Percentiles rank a stretch among this genome's conserved stretches.
These are phyloP conservation scores for Papilio gigon DNA, from an alignment of 2,888 invertebrate genomes.

Conservation along the genomic window DNA sequence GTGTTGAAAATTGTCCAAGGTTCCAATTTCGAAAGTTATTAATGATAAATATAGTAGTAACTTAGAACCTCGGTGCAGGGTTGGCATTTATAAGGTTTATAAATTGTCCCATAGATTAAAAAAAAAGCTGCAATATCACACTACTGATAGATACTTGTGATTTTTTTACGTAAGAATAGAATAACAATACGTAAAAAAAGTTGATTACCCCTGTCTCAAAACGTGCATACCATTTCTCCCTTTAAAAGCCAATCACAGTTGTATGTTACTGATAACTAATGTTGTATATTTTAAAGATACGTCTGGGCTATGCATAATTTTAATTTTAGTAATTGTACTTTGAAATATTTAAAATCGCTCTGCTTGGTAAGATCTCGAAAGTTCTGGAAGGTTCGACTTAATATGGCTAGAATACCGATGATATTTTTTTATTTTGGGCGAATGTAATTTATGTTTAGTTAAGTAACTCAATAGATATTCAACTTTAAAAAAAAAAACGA, in stretches of 20 bases:
- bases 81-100: slow-evolving; percentile 11
- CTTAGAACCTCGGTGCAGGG: slow-evolving; percentile 1
- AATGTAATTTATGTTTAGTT: slow-evolving; percentile 22
- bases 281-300: slow-evolving; percentile 9
- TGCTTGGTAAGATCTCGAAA: slow-evolving; percentile 30
- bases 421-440: slow-evolving; percentile 1
- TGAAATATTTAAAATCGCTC: slow-evolving; percentile 8
- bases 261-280: slow-evolving; percentile 10
- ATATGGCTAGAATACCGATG: slow-evolving; percentile 39
- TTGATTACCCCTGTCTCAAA: neutral
- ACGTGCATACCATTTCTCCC: neutral
- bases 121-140: neutral
- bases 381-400: slow-evolving; percentile 4
- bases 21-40: neutral
- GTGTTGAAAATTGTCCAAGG: neutral
- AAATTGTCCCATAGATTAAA: neutral
- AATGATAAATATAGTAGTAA: neutral
- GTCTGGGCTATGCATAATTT: slow-evolving; percentile 30
- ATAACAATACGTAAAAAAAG: neutral
- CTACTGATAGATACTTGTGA: neutral
- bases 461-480: neutral
- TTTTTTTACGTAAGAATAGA: neutral
- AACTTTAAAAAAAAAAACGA: neutral
- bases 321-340: slow-evolving; percentile 8
- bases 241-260: neutral